These are phyloP conservation scores for Drosophila willistoni DNA, from an alignment of 1,140 invertebrate species.

Conservation along the genomic window DNA sequence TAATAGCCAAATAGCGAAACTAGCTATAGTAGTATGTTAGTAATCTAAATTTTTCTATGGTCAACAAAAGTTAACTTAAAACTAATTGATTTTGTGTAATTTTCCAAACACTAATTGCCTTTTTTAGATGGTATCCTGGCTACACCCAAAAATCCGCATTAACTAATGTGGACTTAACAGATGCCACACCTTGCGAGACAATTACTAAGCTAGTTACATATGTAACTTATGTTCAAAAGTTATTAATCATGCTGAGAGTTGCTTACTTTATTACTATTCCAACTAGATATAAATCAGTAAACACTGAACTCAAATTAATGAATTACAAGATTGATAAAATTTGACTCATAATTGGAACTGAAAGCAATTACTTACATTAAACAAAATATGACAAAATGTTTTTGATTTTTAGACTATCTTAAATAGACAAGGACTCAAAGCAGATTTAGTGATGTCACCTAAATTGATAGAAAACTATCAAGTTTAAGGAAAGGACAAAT, in stretches of 20 bases:
- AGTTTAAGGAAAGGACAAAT: not conserved
- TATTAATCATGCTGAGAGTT: constrained; percentile 11
- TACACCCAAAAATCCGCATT: not conserved
- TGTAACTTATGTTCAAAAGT: not conserved
- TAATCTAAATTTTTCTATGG: no score
- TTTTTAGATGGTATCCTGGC: not conserved
- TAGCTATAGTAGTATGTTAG: no score
- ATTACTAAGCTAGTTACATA: not conserved
- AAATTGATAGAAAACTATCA: not conserved
- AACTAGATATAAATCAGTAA: not conserved
- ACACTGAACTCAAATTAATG: not conserved
- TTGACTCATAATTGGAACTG: not conserved
- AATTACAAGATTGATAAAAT: not conserved
- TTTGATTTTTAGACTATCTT: not conserved
- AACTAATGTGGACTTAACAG: not conserved
- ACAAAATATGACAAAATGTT: not conserved
- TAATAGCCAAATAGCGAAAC: no score
- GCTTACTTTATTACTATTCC: not conserved
- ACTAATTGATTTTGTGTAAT: not conserved
- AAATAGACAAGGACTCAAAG: not conserved
- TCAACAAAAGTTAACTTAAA: no score
- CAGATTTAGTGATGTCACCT: not conserved
- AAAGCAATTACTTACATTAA: constrained; percentile 7
- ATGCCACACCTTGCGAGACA: not conserved
- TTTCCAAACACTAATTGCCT: not conserved